A percentile compares a stretch with the other conserved stretches of the same genome.
These are phyloP conservation scores for Isaurus tuberculatus DNA, from an alignment of 92 coral and sea anemone species.

Conservation along the genomic window DNA sequence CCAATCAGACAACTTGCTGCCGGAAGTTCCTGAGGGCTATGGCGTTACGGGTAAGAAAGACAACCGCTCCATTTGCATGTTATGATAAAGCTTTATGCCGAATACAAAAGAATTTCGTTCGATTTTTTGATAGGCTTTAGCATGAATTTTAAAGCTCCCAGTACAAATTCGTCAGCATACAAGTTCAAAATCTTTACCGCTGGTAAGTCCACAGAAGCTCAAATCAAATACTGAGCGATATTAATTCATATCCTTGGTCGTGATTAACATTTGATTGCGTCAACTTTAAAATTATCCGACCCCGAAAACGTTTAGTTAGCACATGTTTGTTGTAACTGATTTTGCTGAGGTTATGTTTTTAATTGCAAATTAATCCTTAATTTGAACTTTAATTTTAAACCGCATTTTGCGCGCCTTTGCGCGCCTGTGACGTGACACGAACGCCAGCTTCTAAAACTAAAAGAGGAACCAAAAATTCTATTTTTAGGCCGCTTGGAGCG, in stretches of 20 bases:
- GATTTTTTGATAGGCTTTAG: not conserved
- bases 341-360: not conserved
- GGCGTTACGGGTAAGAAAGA: slow-evolving; percentile 12
- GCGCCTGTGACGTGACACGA: too few relatives aligned
- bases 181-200: not conserved
- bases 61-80: not conserved
- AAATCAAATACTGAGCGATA: not conserved
- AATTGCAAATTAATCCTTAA: not conserved
- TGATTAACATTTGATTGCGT: slow-evolving; percentile 10
- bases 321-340: not conserved
- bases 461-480: too few relatives aligned
- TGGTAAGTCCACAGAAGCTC: not conserved
- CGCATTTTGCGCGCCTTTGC: not conserved
- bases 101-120: not conserved
- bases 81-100: not conserved
- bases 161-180: not conserved
- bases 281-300: slow-evolving; percentile 16
- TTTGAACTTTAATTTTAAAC: not conserved
- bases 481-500: too few relatives aligned
- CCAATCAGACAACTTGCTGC: not conserved
- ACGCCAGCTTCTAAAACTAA: too few relatives aligned
- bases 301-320: not conserved
- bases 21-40: slow-evolving; percentile 21
- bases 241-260: not conserved
- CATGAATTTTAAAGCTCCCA: not conserved